Evolutionary conservation across 2,888 invertebrate genomes (phyloP).

Genomic region (Cenopis cana): DNA sequence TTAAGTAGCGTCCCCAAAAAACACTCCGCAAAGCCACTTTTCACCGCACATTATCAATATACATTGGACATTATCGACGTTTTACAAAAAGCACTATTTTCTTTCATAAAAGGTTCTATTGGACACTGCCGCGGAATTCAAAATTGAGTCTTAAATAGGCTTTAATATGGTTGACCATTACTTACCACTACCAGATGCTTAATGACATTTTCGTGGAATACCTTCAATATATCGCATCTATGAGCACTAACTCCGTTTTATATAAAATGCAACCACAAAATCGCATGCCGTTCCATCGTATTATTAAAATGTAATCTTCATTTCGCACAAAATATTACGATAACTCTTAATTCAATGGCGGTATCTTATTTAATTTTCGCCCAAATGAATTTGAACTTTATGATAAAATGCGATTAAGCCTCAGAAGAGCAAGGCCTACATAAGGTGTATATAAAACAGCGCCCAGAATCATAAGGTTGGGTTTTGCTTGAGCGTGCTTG

Average conservation of each 20-base stretch:
- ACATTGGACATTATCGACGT: slow-evolving; percentile 21
- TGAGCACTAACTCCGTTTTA: background rate
- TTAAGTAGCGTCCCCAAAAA: slow-evolving; percentile 19
- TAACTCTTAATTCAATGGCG: slow-evolving; percentile 13
- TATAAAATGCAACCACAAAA: slow-evolving; percentile 5
- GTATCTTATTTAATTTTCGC: background rate
- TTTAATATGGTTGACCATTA: background rate
- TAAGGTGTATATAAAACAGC: background rate
- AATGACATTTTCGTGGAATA: background rate
- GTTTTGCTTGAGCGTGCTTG: slow-evolving; percentile 17
- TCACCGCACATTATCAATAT: slow-evolving; percentile 6
- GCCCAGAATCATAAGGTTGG: background rate
- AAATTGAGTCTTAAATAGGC: background rate
- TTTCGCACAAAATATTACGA: slow-evolving; percentile 28
- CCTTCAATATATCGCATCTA: background rate
- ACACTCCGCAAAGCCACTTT: slow-evolving; percentile 21
- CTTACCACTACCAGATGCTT: too few relatives aligned
- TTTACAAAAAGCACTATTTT: slow-evolving; percentile 10
- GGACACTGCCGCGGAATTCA: background rate
- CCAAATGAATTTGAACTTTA: background rate
- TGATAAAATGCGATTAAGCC: background rate
- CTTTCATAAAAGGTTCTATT: background rate
- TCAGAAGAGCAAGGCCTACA: background rate
- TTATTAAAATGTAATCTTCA: slow-evolving; percentile 41
- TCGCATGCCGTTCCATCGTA: slow-evolving; percentile 10